phyloP scores from a whole-genome alignment of 1,140 invertebrate genomes.

The Piezodorus guildinii region DNA sequence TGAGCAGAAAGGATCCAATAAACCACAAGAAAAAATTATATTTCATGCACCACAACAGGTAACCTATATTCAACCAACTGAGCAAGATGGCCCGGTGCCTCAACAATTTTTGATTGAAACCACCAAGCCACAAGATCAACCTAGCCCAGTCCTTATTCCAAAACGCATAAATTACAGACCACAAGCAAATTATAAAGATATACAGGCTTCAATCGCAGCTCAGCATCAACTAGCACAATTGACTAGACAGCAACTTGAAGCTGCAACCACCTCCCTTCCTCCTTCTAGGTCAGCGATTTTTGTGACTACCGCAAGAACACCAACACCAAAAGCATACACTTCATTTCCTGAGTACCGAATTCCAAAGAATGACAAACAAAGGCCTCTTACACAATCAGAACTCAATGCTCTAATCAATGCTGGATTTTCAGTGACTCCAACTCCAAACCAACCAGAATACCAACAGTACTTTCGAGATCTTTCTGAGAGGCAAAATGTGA shows the following conservation, averaged over 20 bases:
- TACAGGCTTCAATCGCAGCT: background rate
- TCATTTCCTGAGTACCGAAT: background rate
- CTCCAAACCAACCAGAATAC: conserved; percentile 30
- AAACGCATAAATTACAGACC: conserved; percentile 13
- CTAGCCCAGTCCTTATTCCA: too few species aligned
- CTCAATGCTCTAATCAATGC: conserved; percentile 34
- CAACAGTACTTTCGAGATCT: conserved; percentile 24
- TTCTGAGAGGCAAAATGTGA: conserved; percentile 33
- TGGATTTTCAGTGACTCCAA: conserved; percentile 35
- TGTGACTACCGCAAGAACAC: conserved; percentile 1
- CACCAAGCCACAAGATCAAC: too few species aligned
- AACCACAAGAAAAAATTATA: too few species aligned
- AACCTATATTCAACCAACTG: too few species aligned
- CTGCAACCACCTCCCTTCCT: conserved; percentile 14
- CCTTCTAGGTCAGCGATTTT: conserved; percentile 21
- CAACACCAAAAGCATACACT: background rate
- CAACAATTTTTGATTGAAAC: too few species aligned
- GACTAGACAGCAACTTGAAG: conserved; percentile 17
- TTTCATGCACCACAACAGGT: too few species aligned
- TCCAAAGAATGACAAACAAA: conserved; percentile 18
- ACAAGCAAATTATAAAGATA: conserved; percentile 9
- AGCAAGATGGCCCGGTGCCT: too few species aligned
- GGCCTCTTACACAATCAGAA: conserved; percentile 33
- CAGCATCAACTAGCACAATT: conserved; percentile 6
- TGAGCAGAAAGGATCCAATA: too few species aligned